A percentile compares a stretch with the other conserved stretches of the same genome.
phyloP scores from a whole-genome alignment of 2,113 vertebrate genomes.

The Pygoscelis antarcticus region DNA sequence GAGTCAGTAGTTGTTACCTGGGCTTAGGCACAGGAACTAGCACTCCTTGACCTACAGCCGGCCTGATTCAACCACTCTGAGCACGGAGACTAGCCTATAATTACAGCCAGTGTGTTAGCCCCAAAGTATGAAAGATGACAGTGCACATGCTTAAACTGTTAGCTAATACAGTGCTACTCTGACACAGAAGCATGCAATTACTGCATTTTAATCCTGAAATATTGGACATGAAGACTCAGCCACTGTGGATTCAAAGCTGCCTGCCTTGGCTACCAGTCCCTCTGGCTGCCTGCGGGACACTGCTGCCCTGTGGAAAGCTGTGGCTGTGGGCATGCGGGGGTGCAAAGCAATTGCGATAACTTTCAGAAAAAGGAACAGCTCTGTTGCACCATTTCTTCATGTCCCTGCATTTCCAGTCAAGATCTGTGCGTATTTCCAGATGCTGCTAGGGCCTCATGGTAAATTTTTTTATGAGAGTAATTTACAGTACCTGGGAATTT shows the following conservation, averaged over 20 bases:
- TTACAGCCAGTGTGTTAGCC: neutral
- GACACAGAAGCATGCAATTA: neutral
- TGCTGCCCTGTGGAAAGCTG: neutral
- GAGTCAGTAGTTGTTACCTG: neutral
- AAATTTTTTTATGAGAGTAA: neutral
- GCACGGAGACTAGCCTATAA: neutral
- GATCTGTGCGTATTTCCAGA: neutral
- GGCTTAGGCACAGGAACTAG: neutral
- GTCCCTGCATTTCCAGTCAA: neutral
- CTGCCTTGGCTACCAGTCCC: rapidly evolving
- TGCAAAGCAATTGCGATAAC: rapidly evolving
- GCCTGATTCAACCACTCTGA: rapidly evolving
- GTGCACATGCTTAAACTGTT: neutral
- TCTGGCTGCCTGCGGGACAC: neutral
- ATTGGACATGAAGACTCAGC: neutral
- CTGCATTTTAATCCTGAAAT: neutral
- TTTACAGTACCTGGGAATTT: neutral
- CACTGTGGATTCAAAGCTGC: neutral
- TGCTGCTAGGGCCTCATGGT: neutral
- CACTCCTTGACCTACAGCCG: neutral
- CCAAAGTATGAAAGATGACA: rapidly evolving
- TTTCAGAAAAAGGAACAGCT: neutral
- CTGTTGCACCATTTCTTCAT: neutral
- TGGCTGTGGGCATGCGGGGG: neutral
- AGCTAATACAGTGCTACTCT: neutral